phyloP scores from a whole-genome alignment of 2,888 invertebrate genomes.

The Metalampra italica region DNA sequence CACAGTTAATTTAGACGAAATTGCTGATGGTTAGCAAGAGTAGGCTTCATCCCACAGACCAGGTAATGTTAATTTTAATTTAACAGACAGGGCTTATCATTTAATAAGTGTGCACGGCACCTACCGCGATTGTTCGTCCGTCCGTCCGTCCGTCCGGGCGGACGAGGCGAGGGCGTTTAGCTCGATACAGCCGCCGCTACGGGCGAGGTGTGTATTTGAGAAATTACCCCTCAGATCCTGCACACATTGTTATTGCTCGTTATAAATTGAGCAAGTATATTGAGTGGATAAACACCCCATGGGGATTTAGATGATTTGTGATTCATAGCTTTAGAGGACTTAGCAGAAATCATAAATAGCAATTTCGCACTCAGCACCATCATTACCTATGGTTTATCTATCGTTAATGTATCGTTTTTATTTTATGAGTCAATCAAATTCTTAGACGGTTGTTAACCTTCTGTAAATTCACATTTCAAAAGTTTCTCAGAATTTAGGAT shows the following conservation, averaged over 20 bases:
- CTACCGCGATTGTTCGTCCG: conserved; percentile 18
- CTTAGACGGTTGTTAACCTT: no score
- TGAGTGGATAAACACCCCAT: conserved; percentile 53
- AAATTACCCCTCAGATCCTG: conserved; percentile 62
- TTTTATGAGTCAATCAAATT: no score
- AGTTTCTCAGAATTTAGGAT: no score
- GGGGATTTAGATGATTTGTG: conserved; percentile 1
- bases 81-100: conserved; percentile 14
- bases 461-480: no score
- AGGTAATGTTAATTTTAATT: conserved; percentile 10
- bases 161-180: not conserved
- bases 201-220: conserved; percentile 69
- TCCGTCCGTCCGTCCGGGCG: conserved; percentile 2
- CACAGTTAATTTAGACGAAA: no score
- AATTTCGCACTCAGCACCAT: no score
- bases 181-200: conserved; percentile 22
- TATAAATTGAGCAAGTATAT: conserved; percentile 63
- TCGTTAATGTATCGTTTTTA: no score
- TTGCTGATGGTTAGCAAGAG: no score
- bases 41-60: not conserved
- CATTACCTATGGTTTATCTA: no score
- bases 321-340: not conserved
- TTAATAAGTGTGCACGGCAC: conserved; percentile 20
- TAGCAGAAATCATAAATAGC: not conserved
- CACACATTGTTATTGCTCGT: conserved; percentile 63